Conservation (phyloP, 2,113 vertebrate species). For the Cromileptes altivelis region DNA sequence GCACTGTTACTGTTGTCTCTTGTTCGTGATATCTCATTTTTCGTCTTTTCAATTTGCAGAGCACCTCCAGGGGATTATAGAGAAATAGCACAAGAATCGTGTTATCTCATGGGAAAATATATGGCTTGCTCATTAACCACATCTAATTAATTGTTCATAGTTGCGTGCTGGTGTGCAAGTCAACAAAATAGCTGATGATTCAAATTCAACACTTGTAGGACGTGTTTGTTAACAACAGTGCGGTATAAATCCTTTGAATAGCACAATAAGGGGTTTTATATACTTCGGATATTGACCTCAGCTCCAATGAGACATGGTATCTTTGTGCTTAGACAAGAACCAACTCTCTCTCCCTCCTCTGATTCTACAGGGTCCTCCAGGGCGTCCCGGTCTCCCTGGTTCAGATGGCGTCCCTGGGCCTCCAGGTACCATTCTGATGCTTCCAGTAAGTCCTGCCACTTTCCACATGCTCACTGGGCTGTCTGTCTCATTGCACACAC, state of each 20-base stretch:
- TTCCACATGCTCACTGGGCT: constrained; percentile 7
- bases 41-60: constrained; percentile 32
- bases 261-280: background rate
- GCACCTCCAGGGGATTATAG: background rate
- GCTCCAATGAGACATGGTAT: background rate
- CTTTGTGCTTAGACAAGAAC: background rate
- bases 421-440: constrained; percentile 95
- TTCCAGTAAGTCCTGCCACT: constrained; percentile 89
- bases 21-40: constrained; percentile 10
- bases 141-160: background rate
- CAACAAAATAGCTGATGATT: constrained; percentile 7
- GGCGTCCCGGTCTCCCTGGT: constrained; percentile 95
- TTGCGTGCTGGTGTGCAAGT: background rate
- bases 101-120: constrained; percentile 10
- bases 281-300: background rate
- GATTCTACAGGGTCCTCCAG: constrained; percentile 89
- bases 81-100: constrained; percentile 12
- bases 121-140: constrained; percentile 1
- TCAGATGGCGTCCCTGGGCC: constrained; percentile 96
- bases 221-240: background rate
- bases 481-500: constrained; percentile 17
- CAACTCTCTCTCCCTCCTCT: background rate
- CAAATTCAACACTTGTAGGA: background rate
- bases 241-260: background rate
- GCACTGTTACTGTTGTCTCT: background rate